Evolutionary conservation across 2,113 vertebrate genomes (phyloP).

Genomic region (Alosa alosa): DNA sequence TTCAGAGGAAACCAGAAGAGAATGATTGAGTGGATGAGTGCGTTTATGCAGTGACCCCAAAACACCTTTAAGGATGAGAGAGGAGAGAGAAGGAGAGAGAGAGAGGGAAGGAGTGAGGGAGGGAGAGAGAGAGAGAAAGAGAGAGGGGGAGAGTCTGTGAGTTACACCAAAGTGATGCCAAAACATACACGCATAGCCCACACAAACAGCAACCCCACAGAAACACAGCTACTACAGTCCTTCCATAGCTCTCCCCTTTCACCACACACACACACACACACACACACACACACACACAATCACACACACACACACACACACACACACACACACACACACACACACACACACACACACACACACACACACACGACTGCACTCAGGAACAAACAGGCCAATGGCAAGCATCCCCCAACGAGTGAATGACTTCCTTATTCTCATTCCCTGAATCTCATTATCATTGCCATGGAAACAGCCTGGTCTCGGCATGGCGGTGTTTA

Average conservation of each 20-base stretch:
- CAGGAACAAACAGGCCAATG: constrained; percentile 25
- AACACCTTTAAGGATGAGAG: constrained; percentile 81
- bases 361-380: constrained; percentile 21
- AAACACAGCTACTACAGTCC: constrained; percentile 55
- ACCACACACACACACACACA: constrained; percentile 36
- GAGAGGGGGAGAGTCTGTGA: constrained; percentile 54
- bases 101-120: constrained; percentile 56
- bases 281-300: no score
- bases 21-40: constrained; percentile 97
- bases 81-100: constrained; percentile 56
- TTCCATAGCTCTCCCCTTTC: constrained; percentile 26
- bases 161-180: constrained; percentile 56
- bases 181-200: constrained; percentile 66
- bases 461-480: constrained; percentile 57
- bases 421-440: constrained; percentile 75
- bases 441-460: constrained; percentile 64
- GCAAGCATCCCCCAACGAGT: constrained; percentile 53
- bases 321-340: constrained; percentile 41
- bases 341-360: constrained; percentile 36
- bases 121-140: constrained; percentile 65
- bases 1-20: constrained; percentile 99
- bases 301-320: constrained; percentile 46
- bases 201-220: constrained; percentile 59
- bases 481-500: constrained; percentile 56
- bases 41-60: constrained; percentile 99